Evolutionary conservation across 2,113 vertebrate genomes (phyloP), one percentile per base, ranked within the genome.

Genomic region (Tupaia tana): DNA sequence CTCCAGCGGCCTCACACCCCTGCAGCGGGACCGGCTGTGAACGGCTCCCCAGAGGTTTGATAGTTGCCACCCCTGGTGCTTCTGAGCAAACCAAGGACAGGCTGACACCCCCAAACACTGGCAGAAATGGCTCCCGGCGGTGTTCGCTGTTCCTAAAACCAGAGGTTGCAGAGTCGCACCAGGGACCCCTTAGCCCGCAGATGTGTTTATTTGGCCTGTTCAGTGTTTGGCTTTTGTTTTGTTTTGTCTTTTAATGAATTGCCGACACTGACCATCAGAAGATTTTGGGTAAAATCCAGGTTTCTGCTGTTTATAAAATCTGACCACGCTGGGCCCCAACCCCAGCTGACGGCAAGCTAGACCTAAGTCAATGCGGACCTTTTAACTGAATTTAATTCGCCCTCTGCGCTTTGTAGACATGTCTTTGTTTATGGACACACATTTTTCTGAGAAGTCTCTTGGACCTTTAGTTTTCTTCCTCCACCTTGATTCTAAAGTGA

Each of bases 161-260:
- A 11, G 92, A 93, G 86, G 61, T 63, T 75, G 59, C 75, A 9
- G 18, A 63, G 34, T 5, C 8, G 43, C 0, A 1, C 81, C 22
- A 0, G 0, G 70, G 66, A 66, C 83, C 67, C 13, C 43, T 54
- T 20, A 29, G 7, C 31, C 75, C 43, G 34, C 90, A 92, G 79
- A 12, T 75, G 83, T 89, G 84, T 71, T 80, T 54, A 71, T 86
- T 94, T 87, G 92, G 92, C 73, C 34, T 43, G 64, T 59, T 81
- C 12, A 25, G 56, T 31, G 14, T 75, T 66, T 64, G 56, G 1
- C 13, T n/a, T 11, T 24, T 43, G 43, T 43, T 43, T 43, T 43
- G 43, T 43, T 43, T 43, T 43, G 43, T 43, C 43, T 43, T 69
- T 69, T 69, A 15, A 3, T 74, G 24, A 69, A 71, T 61, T 90